Percentiles rank a stretch among this genome's conserved stretches.
These are phyloP conservation scores for Petrocephalus sullivani DNA, from an alignment of 2,797 vertebrate species.

Conservation along the genomic window DNA sequence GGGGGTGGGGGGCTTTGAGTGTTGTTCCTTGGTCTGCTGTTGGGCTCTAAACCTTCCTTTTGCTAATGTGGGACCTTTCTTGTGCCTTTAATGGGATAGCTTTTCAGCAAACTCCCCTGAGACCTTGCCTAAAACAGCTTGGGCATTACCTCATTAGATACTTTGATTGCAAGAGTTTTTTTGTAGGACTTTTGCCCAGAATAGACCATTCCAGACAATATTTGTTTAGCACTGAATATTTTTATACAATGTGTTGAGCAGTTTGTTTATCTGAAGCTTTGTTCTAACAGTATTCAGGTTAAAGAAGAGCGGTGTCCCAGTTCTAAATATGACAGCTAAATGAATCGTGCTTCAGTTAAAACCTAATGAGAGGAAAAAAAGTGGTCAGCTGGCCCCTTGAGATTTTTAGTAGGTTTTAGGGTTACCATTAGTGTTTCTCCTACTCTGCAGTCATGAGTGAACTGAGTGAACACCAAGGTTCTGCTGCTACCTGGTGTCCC, in stretches of 20 bases:
- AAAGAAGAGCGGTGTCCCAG: background rate
- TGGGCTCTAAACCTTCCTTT: conserved; percentile 47
- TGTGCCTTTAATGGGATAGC: conserved; percentile 23
- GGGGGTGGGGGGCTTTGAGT: background rate
- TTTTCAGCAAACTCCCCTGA: background rate
- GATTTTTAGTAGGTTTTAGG: background rate
- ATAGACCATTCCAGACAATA: background rate
- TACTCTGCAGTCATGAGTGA: conserved; percentile 51
- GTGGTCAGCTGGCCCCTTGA: background rate
- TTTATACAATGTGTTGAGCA: background rate
- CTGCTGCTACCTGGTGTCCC: conserved; percentile 42
- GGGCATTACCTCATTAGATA: background rate
- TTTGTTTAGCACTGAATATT: background rate
- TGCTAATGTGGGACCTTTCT: conserved; percentile 39
- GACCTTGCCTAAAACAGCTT: background rate
- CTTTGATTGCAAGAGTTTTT: background rate
- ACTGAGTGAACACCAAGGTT: conserved; percentile 42
- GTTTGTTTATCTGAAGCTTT: background rate
- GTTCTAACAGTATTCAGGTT: background rate
- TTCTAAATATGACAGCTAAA: background rate
- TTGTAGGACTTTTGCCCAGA: background rate
- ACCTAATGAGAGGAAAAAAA: background rate
- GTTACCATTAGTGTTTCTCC: conserved; percentile 49
- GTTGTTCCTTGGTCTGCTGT: conserved; percentile 31
- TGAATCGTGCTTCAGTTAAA: background rate